A percentile compares a stretch with the other conserved stretches of the same genome.
phyloP scores from a whole-genome alignment of 2,113 vertebrate species.

The Talpa occidentalis region DNA sequence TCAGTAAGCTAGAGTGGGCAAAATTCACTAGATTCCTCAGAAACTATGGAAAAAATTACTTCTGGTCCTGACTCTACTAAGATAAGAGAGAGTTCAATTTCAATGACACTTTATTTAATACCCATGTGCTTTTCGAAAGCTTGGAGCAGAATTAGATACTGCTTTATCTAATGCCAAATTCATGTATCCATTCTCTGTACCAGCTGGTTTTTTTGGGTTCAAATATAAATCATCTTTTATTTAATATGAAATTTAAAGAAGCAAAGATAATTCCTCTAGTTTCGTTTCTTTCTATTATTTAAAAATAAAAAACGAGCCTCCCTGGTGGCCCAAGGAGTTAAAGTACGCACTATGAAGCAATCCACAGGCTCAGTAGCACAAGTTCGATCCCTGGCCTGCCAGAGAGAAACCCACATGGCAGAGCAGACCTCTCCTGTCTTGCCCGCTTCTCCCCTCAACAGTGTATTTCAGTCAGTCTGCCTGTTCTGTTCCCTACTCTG shows the following conservation, averaged over 20 bases:
- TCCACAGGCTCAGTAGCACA: no score
- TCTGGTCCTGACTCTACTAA: background rate
- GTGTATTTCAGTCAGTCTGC: no score
- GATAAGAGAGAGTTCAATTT: conserved; percentile 32
- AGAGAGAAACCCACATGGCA: no score
- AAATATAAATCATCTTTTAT: conserved; percentile 39
- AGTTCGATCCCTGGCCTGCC: no score
- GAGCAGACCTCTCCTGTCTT: no score
- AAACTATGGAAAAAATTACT: background rate
- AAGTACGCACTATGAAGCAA: no score
- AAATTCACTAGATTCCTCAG: background rate
- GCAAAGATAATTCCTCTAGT: background rate
- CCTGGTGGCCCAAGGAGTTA: no score
- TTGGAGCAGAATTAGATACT: conserved; percentile 16
- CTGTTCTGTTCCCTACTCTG: no score
- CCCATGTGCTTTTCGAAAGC: conserved; percentile 7
- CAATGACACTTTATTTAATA: conserved; percentile 28
- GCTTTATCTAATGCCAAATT: conserved; percentile 37
- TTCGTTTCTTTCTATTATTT: conserved; percentile 7
- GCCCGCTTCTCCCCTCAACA: no score
- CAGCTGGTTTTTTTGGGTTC: background rate
- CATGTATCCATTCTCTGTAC: conserved; percentile 6
- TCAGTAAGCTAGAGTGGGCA: background rate
- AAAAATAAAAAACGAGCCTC: conserved; percentile 46
- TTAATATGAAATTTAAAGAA: conserved; percentile 41